phyloP scores from a whole-genome alignment of 2,113 vertebrate species.

The Castor canadensis region DNA sequence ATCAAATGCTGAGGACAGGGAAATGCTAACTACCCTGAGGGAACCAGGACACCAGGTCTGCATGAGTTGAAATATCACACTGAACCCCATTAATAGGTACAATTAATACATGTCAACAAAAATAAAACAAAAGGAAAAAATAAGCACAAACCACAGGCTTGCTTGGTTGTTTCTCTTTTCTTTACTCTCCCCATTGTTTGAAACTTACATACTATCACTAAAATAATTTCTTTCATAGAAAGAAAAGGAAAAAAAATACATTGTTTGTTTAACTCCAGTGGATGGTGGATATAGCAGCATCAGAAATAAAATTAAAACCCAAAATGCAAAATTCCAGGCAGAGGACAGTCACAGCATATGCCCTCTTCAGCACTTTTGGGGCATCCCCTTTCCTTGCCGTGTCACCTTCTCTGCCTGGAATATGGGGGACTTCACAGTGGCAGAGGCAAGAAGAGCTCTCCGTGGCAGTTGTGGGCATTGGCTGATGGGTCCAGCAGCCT shows the following conservation, averaged over 20 bases:
- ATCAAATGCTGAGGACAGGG: neutral
- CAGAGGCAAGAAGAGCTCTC: neutral
- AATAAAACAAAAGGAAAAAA: neutral
- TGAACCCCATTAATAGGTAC: neutral
- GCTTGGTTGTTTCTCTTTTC: neutral
- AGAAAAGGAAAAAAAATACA: constrained; percentile 69
- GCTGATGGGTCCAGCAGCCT: neutral
- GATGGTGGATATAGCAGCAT: constrained; percentile 74
- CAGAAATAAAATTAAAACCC: constrained; percentile 63
- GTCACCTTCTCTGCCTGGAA: neutral
- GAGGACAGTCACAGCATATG: neutral
- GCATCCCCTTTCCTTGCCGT: neutral
- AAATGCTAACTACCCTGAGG: neutral
- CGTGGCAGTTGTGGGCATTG: no score
- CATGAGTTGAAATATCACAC: neutral
- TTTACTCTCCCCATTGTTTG: constrained; percentile 49
- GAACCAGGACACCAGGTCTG: neutral
- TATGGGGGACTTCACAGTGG: constrained; percentile 56
- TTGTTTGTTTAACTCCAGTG: constrained; percentile 69
- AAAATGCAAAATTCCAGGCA: constrained; percentile 53
- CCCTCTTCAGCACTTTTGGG: neutral
- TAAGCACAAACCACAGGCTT: constrained; percentile 46
- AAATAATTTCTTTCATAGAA: constrained; percentile 80
- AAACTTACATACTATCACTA: constrained; percentile 67
- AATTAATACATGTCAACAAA: neutral